These are phyloP conservation scores for Tyto alba DNA, from an alignment of 2,113 vertebrate genomes.

Conservation along the genomic window DNA sequence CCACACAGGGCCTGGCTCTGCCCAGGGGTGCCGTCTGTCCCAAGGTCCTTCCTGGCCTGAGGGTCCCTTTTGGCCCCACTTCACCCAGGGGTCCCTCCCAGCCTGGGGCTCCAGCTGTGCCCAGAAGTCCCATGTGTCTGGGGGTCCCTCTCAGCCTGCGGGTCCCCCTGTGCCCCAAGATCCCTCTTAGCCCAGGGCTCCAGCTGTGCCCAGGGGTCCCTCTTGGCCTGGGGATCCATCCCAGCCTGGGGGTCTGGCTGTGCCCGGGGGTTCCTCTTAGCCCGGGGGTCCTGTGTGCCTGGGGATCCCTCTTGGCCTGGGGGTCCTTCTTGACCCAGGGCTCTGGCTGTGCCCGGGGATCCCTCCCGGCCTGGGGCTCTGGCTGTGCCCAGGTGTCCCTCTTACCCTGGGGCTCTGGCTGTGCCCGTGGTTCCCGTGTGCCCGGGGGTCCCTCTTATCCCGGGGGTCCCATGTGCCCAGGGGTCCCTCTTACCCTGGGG, in stretches of 20 bases:
- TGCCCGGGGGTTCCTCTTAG: too few relatives aligned
- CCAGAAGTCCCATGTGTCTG: too few relatives aligned
- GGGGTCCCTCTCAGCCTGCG: too few relatives aligned
- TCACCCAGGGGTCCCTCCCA: neutral
- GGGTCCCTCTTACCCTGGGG: neutral
- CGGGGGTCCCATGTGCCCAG: too few relatives aligned
- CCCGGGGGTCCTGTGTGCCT: too few relatives aligned
- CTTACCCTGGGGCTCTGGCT: too few relatives aligned
- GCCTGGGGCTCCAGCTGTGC: accelerated
- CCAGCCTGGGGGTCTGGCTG: too few relatives aligned
- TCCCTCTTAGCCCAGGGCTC: neutral
- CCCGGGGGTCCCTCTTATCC: neutral
- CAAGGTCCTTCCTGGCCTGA: neutral
- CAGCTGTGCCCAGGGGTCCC: accelerated
- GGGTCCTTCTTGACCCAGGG: neutral
- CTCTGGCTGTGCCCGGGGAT: accelerated
- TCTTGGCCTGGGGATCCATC: neutral
- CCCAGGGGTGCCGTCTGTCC: neutral
- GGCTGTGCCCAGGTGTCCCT: neutral
- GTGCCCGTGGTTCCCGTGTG: neutral
- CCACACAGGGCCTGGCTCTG: neutral
- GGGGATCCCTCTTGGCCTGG: too few relatives aligned
- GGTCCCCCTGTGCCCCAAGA: too few relatives aligned
- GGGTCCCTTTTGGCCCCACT: neutral
- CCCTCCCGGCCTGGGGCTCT: neutral